Evolutionary conservation across 2,797 vertebrate genomes (phyloP).

Genomic region (Rhynchotus rufescens): DNA sequence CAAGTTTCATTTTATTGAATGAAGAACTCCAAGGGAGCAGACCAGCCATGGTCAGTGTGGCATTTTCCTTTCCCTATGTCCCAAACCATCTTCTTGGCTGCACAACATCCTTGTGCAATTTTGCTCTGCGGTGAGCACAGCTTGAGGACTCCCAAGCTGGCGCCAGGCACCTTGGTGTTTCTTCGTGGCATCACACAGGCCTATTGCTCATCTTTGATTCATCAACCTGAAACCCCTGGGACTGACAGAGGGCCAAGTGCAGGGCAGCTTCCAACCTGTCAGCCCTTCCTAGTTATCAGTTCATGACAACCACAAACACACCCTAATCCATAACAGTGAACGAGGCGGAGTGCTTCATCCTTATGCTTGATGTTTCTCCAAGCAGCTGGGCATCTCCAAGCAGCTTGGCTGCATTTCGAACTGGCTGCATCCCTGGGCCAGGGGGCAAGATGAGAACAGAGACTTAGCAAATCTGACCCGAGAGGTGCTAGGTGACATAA

Average conservation of each 20-base stretch:
- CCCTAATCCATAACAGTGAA: background rate
- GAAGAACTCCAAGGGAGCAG: background rate
- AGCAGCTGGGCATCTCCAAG: background rate
- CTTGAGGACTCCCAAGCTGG: background rate
- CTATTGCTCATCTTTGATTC: background rate
- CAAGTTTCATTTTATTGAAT: background rate
- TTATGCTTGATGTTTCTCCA: background rate
- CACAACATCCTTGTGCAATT: fast-evolving
- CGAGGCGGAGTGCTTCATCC: background rate
- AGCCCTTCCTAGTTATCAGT: background rate
- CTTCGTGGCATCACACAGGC: fast-evolving
- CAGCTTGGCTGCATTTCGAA: background rate
- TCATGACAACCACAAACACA: background rate
- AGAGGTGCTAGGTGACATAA: background rate
- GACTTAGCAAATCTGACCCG: background rate
- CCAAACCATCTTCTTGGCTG: background rate
- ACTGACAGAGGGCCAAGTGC: background rate
- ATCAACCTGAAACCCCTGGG: background rate
- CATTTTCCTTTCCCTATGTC: background rate
- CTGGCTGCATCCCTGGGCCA: background rate
- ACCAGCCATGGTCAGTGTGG: background rate
- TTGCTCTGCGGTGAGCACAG: fast-evolving
- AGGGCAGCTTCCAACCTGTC: background rate
- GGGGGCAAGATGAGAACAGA: background rate
- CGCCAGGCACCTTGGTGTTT: background rate